Base-by-base conservation (phyloP, 2,113 vertebrate genomes). In the Ivindomyrus marchei region DNA sequence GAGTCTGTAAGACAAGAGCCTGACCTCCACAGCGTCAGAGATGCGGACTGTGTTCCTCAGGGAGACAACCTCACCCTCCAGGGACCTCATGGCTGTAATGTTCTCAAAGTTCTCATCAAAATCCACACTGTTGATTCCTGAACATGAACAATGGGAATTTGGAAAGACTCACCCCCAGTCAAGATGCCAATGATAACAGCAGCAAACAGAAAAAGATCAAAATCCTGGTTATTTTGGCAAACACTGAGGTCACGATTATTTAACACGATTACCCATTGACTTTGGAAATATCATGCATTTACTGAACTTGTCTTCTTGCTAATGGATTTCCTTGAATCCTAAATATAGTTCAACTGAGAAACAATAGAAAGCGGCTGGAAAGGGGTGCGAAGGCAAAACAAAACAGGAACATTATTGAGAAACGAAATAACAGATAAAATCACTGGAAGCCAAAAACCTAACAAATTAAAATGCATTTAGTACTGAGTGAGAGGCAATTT, bases 81-180 rank as follows among this genome's bases (percentile, higher is more conserved):
- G 94, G 88, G 98, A 99, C 92, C 96, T 97, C 97, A 99, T 99
- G 88, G 97, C 97, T 90, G 96, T 94, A 92, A 99, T 99, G 93
- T 97, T 92, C 92, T 97, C 97, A 92, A 94, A 97, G 62, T 96
- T 95, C 15, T 96, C 95, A 94, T 99, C 98, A 95, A 99, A 99
- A 85, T 94, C 95, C 86, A 99, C 98, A 92, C 96, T 98, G 95
- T 97, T 96, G 95, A 99, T 99, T 70, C 98, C 98, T 99, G 90
- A 74, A 7, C 89, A 56, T 77, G 89, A 88, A 89, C 88, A 90
- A 84, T 89, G 42, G 66, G 10, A 85, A 24, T 89, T 85, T 87
- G 45, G 42, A 8, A 9, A 21, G 6, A 21, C 17, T 8, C 46
- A 52, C 7, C 6, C 39, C 7, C 9, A 4, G 6, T 49, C 8